phyloP scores from a whole-genome alignment of 2,888 invertebrate species.

The Taenaris catops region DNA sequence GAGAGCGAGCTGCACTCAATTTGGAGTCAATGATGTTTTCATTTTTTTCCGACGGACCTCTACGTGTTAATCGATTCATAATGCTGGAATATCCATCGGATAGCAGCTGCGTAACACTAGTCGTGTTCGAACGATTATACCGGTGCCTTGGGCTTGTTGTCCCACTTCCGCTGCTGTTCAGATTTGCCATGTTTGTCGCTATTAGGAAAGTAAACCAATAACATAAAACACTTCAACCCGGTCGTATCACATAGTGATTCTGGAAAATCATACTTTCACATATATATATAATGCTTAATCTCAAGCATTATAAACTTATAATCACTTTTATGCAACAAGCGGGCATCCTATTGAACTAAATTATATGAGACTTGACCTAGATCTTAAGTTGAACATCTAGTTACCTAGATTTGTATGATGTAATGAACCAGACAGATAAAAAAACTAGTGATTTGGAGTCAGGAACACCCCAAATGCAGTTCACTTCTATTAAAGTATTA shows the following conservation, averaged over 20 bases:
- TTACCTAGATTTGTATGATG: no score
- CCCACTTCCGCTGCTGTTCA: constrained; percentile 54
- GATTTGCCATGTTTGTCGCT: constrained; percentile 45
- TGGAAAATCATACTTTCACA: constrained; percentile 47
- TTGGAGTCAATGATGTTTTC: constrained; percentile 63
- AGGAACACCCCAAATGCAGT: no score
- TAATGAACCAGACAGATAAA: no score
- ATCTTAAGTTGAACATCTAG: no score
- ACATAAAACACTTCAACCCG: constrained; percentile 50
- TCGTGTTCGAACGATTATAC: constrained; percentile 87
- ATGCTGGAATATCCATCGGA: constrained; percentile 93
- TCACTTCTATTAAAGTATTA: no score
- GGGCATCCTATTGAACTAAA: no score
- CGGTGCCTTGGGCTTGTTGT: constrained; percentile 81
- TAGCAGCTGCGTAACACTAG: constrained; percentile 91
- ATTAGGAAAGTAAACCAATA: constrained; percentile 26
- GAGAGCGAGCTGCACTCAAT: constrained; percentile 45
- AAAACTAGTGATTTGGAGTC: no score
- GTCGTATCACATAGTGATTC: constrained; percentile 54
- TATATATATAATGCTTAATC: constrained; percentile 13
- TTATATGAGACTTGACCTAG: no score
- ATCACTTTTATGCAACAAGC: constrained; percentile 12
- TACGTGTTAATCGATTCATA: constrained; percentile 88
- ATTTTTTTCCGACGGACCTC: constrained; percentile 87
- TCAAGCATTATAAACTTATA: constrained; percentile 2